Conservation (phyloP, 2,797 vertebrate species). For the Rhinella marina region DNA sequence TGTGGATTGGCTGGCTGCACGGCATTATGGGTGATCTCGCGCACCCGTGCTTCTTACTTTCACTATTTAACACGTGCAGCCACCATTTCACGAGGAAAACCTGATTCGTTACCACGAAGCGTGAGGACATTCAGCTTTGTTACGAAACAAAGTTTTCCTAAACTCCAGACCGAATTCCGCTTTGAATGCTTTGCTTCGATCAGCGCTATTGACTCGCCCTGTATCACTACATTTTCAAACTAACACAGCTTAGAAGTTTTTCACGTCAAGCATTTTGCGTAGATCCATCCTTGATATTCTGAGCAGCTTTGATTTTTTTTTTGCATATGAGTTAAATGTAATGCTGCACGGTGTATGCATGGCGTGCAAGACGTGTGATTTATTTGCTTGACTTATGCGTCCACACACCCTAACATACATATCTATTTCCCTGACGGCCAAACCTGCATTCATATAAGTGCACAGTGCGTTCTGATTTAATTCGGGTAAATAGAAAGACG, state of each 20-base stretch:
- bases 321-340: neutral
- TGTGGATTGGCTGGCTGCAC: no score
- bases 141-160: no score
- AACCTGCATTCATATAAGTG: neutral
- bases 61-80: no score
- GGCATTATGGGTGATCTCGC: no score
- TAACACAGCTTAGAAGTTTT: neutral
- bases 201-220: no score
- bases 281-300: neutral
- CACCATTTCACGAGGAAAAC: no score
- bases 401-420: neutral
- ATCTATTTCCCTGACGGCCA: neutral
- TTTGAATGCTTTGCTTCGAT: no score
- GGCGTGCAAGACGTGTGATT: neutral
- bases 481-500: neutral
- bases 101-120: no score
- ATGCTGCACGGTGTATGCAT: neutral
- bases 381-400: constrained; percentile 19
- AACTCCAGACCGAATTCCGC: no score
- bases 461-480: neutral
- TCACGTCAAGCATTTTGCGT: neutral
- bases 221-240: neutral
- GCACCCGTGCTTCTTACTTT: no score
- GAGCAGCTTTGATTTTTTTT: neutral
- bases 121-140: no score